phyloP scores from a whole-genome alignment of 2,113 vertebrate species.

The Lycocorax pyrrhopterus region DNA sequence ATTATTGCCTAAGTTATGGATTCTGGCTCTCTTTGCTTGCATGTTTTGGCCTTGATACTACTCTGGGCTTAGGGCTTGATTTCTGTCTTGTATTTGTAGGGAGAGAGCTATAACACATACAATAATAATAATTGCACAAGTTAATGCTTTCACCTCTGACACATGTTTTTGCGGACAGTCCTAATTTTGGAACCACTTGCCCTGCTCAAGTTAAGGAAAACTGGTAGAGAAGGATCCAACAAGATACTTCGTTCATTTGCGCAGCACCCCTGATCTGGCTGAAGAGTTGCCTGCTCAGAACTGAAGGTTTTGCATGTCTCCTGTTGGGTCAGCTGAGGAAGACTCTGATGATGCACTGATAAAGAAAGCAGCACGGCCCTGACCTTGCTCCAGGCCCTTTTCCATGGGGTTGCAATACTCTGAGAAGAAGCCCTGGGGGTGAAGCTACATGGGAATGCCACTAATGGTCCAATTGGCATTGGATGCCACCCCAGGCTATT shows the following conservation, averaged over 20 bases:
- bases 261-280: neutral
- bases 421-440: neutral
- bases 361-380: neutral
- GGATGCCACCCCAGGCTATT: neutral
- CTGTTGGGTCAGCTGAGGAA: neutral
- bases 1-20: neutral
- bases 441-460: neutral
- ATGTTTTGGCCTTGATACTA: neutral
- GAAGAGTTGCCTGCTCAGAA: neutral
- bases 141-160: neutral
- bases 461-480: neutral
- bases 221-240: neutral
- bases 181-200: neutral
- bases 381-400: neutral
- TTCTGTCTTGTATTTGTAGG: neutral
- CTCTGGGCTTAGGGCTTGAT: neutral
- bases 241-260: neutral
- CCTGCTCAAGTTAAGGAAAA: neutral
- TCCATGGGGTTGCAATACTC: neutral
- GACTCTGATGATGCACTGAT: neutral
- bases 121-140: neutral
- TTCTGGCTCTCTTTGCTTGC: neutral
- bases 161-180: neutral
- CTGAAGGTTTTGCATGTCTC: neutral
- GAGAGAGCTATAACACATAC: neutral